A percentile compares a stretch with the other conserved stretches of the same genome.
phyloP scores from a whole-genome alignment of 1,140 invertebrate species.

The Drosophila littoralis region DNA sequence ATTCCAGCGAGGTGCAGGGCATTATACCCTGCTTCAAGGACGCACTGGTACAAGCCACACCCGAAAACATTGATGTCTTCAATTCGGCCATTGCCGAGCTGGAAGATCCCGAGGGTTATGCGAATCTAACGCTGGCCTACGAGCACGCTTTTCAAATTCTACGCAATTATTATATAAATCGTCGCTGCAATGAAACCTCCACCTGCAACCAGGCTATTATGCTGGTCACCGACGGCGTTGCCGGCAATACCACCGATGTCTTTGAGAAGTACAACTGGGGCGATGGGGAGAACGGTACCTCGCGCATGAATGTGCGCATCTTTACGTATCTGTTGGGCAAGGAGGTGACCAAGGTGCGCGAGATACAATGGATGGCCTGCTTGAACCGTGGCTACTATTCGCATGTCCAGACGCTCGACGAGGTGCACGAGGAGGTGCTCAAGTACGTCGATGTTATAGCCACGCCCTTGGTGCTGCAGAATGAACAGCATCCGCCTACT shows the following conservation, averaged over 20 bases:
- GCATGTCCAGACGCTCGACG: constrained; percentile 96
- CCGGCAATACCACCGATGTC: constrained; percentile 94
- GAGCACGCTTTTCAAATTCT: constrained; percentile 94
- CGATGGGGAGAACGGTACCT: constrained; percentile 86
- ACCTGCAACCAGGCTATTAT: constrained; percentile 98
- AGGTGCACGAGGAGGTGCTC: constrained; percentile 96
- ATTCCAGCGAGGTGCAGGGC: constrained; percentile 88
- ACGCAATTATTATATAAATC: constrained; percentile 86
- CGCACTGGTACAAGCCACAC: constrained; percentile 95
- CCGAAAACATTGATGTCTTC: constrained; percentile 93
- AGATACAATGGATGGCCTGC: constrained; percentile 98
- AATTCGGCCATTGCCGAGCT: constrained; percentile 89
- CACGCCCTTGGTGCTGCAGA: constrained; percentile 92
- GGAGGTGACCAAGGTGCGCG: constrained; percentile 95
- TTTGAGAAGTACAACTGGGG: constrained; percentile 94
- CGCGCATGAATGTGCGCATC: constrained; percentile 92
- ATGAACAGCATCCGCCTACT: constrained; percentile 90
- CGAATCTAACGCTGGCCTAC: constrained; percentile 94
- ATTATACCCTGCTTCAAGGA: constrained; percentile 93
- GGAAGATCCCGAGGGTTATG: constrained; percentile 89
- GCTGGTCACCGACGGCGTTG: constrained; percentile 99
- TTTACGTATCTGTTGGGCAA: constrained; percentile 99
- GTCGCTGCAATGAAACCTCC: constrained; percentile 86
- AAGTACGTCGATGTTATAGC: constrained; percentile 96
- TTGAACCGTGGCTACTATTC: constrained; percentile 96